Conservation (phyloP, 2,888 invertebrate genomes). For the Caenorhabditis japonica region DNA sequence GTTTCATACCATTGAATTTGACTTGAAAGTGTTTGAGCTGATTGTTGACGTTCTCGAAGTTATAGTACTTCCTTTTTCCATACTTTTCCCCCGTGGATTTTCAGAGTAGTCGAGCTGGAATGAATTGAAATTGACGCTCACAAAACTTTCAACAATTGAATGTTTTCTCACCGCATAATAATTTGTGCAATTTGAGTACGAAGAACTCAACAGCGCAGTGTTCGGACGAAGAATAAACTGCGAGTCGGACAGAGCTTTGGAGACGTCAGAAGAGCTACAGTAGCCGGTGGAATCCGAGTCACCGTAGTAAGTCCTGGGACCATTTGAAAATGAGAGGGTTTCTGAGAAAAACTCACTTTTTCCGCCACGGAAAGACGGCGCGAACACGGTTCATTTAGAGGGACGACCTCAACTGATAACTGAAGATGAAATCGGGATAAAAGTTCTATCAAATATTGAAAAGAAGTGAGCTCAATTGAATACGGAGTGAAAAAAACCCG, state of each 20-base stretch:
- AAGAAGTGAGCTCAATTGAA: constrained; percentile 1
- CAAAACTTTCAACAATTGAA: background rate
- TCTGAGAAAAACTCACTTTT: constrained; percentile 23
- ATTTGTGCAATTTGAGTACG: constrained; percentile 24
- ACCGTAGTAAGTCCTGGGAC: constrained; percentile 47
- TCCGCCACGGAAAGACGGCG: constrained; percentile 46
- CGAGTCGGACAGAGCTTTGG: constrained; percentile 53
- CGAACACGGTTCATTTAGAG: constrained; percentile 48
- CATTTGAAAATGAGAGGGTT: background rate
- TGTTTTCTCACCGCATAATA: constrained; percentile 36
- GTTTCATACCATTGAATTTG: constrained; percentile 19
- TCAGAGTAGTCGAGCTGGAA: constrained; percentile 34
- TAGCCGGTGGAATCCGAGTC: constrained; percentile 63
- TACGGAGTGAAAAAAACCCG: background rate
- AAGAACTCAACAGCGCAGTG: constrained; percentile 29
- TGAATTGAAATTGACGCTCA: background rate
- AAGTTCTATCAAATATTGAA: background rate
- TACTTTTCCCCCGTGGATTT: constrained; percentile 1
- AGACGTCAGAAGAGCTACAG: constrained; percentile 51
- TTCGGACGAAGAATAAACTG: constrained; percentile 61
- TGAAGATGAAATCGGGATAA: constrained; percentile 10
- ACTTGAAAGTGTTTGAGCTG: constrained; percentile 39
- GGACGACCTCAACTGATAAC: background rate
- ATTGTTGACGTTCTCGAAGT: constrained; percentile 41
- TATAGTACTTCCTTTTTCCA: constrained; percentile 29